These are phyloP conservation scores for Neopelma chrysocephalum DNA, from an alignment of 2,797 vertebrate species.

Conservation along the genomic window DNA sequence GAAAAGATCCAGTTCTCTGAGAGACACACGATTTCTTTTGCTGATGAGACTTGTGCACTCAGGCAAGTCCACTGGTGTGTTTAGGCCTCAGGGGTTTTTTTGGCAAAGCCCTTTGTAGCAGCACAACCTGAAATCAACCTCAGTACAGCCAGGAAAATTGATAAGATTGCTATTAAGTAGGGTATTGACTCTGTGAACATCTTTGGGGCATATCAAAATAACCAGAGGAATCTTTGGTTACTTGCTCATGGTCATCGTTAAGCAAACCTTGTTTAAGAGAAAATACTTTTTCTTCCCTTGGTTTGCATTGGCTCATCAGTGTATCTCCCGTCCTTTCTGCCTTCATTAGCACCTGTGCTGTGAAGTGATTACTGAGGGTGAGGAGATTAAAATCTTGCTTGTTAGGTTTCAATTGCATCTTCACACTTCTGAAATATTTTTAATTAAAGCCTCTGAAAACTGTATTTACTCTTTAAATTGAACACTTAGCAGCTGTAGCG, in stretches of 20 bases:
- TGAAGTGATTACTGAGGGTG: conserved; percentile 9
- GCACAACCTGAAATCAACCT: not conserved
- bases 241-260: not conserved
- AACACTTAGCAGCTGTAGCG: not conserved
- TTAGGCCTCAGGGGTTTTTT: not conserved
- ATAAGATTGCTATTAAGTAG: not conserved
- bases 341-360: not conserved
- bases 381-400: conserved; percentile 9
- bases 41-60: not conserved
- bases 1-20: not conserved
- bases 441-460: conserved; percentile 19
- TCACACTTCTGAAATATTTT: conserved; percentile 24
- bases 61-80: not conserved
- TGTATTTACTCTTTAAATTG: conserved; percentile 22
- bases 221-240: not conserved
- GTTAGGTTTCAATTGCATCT: conserved; percentile 25
- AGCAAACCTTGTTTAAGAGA: not conserved
- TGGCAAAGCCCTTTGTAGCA: not conserved
- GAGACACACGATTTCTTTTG: not conserved
- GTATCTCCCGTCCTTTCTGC: not conserved
- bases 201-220: not conserved
- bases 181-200: not conserved
- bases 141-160: not conserved
- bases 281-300: not conserved
- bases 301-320: not conserved